A percentile compares a stretch with the other conserved stretches of the same genome.
phyloP scores from a whole-genome alignment of 2,113 vertebrate species.

The Alligator mississippiensis region DNA sequence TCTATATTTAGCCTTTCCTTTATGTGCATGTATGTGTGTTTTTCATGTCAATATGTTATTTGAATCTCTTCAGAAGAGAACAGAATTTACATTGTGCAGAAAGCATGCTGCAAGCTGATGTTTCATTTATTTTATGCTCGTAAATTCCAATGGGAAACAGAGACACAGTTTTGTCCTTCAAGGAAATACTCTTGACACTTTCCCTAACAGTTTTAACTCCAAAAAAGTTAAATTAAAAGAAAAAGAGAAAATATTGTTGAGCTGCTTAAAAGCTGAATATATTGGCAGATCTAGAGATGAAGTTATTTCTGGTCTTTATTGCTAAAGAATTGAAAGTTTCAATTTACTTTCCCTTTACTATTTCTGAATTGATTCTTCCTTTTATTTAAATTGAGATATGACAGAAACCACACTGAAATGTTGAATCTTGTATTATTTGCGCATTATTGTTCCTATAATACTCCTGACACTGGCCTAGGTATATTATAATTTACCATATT shows the following conservation, averaged over 20 bases:
- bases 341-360: not conserved
- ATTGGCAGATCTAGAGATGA: not conserved
- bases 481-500: not conserved
- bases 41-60: not conserved
- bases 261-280: not conserved
- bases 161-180: not conserved
- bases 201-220: not conserved
- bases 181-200: constrained; percentile 3
- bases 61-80: not conserved
- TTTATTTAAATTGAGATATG: not conserved
- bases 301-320: not conserved
- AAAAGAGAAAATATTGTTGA: not conserved
- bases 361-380: not conserved
- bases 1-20: not conserved
- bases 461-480: not conserved
- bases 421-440: not conserved
- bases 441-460: not conserved
- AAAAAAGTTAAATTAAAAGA: not conserved
- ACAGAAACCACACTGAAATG: not conserved
- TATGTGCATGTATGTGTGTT: not conserved
- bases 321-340: not conserved
- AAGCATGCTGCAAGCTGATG: not conserved
- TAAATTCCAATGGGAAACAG: not conserved
- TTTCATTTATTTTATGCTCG: constrained; percentile 35
- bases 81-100: not conserved